Evolutionary conservation across 1,140 invertebrate species (phyloP).

Genomic region (Cryptotermes secundus): DNA sequence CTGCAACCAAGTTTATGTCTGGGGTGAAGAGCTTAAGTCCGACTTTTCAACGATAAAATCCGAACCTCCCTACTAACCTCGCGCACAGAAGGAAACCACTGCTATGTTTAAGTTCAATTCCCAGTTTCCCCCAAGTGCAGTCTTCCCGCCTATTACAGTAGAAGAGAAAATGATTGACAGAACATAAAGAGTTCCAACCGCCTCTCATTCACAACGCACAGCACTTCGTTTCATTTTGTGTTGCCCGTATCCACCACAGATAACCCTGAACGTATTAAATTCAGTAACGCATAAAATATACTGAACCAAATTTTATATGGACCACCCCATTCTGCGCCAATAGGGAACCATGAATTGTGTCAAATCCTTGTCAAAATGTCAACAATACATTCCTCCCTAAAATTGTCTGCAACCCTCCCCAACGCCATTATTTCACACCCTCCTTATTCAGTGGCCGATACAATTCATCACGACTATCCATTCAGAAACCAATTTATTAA

Average conservation of each 20-base stretch:
- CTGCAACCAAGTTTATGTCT: neutral
- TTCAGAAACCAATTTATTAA: neutral
- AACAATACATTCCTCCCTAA: neutral
- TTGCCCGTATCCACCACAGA: neutral
- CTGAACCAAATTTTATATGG: neutral
- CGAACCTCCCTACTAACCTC: neutral
- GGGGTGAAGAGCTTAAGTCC: neutral
- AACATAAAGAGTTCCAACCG: neutral
- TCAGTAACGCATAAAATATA: neutral
- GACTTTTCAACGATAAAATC: neutral
- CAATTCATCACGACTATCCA: neutral
- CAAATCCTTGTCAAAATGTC: neutral
- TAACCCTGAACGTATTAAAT: neutral
- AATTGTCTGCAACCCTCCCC: neutral
- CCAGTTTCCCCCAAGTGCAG: neutral
- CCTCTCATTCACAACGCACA: neutral
- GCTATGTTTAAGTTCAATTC: neutral
- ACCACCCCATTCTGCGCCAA: neutral
- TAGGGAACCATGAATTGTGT: neutral
- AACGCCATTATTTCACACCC: neutral
- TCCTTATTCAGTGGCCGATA: neutral
- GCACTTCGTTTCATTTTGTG: neutral
- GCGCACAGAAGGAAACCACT: neutral
- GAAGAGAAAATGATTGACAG: constrained; percentile 9
- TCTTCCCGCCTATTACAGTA: neutral